Base-by-base conservation (phyloP, 2,888 invertebrate genomes). In the Octonoba sinensis region DNA sequence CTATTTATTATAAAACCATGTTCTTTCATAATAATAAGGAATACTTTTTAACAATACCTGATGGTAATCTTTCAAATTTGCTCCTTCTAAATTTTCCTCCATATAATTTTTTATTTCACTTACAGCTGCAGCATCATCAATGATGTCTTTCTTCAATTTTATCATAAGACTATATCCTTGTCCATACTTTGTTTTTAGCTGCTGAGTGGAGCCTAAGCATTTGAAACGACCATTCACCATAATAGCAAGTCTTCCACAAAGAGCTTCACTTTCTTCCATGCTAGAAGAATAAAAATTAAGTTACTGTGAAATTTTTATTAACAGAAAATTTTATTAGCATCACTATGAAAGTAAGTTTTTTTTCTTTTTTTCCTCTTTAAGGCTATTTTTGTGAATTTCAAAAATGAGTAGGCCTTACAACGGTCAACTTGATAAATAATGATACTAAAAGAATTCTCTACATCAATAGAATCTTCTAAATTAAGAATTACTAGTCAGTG, bases 241-340 rank as follows among this genome's bases (percentile, higher is more conserved):
- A 82, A 95, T 93, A 56, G 93, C 93, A 86, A 95, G 89, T 13
- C 94, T 90, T 1, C 93, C 93, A 88, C 95, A 95, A 57, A 95
- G 90, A 47, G 93, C 93, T 89, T 95, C 94, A 88, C 94, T 94
- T 88, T 95, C 95, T 88, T 93, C 93, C 94, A 95, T 94, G 88
- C 83, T 83, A n/a, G 13, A 70, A 74, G 15, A 24, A 36, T 12
- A 20, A 49, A 73, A 51, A 49, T 44, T 59, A 11, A 70, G 16
- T 47, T 47, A 11, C 20, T 62, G 22, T 59, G 8, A 47, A 16
- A 2, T 0, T 27, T 3, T 27, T 27, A 27, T 6, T 3, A 27
- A 27, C n/a, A n/a, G n/a, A n/a, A n/a, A n/a, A n/a, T n/a, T n/a
- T n/a, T n/a, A n/a, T n/a, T n/a, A n/a, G n/a, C n/a, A n/a, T n/a